Conservation (phyloP, 2,113 vertebrate genomes). For the Coregonus clupeaformis region DNA sequence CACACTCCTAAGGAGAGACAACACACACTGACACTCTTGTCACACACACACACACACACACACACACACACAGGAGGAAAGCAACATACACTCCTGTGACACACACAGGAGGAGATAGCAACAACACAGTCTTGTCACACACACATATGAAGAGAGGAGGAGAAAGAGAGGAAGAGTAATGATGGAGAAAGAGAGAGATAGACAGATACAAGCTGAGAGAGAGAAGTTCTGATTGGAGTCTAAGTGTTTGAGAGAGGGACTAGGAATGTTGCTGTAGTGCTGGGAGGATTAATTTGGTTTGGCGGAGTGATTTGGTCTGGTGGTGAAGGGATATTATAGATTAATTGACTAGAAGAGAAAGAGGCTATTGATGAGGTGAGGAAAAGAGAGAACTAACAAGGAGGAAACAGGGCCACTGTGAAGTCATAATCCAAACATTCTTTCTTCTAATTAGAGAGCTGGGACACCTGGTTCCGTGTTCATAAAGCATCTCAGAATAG, state of each 20-base stretch:
- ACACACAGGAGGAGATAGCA: neutral
- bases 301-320: slow-evolving; percentile 7
- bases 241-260: neutral
- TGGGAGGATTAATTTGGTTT: no score
- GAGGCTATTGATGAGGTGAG: no score
- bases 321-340: slow-evolving; percentile 33
- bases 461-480: no score
- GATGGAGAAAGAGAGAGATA: neutral
- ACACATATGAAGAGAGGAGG: slow-evolving; percentile 13
- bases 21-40: neutral
- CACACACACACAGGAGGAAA: neutral
- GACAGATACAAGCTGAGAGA: neutral
- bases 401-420: no score
- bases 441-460: no score
- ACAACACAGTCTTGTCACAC: neutral
- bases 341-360: slow-evolving; percentile 29
- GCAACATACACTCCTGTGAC: no score
- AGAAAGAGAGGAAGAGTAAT: neutral
- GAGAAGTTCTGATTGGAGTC: slow-evolving; percentile 34
- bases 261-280: neutral
- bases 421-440: no score
- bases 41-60: neutral
- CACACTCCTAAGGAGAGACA: neutral
- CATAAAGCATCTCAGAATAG: no score
- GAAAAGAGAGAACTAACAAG: no score